A percentile compares a stretch with the other conserved stretches of the same genome.
phyloP scores from a whole-genome alignment of 2,797 vertebrate genomes.

The Rhinichthys osculus region DNA sequence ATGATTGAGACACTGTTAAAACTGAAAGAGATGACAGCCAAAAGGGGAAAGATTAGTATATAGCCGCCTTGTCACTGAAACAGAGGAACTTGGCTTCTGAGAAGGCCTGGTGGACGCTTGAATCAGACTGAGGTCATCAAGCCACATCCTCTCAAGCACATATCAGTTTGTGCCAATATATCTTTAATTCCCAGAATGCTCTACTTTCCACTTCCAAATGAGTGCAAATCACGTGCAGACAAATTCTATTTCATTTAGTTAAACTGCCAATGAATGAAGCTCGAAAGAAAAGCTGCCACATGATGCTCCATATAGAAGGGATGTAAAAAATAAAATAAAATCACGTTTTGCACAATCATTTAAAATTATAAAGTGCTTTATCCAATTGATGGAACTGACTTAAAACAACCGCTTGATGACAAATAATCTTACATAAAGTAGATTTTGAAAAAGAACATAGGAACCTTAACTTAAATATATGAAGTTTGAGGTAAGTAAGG shows the following conservation, averaged over 20 bases:
- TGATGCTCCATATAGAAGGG: neutral
- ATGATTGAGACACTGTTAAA: neutral
- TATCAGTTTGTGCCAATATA: neutral
- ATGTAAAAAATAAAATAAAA: neutral
- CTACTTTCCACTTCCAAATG: conserved; percentile 16
- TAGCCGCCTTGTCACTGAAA: neutral
- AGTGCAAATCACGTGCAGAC: neutral
- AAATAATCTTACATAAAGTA: too few species aligned
- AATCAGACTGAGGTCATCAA: conserved; percentile 12
- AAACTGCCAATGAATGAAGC: neutral
- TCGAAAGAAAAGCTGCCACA: neutral
- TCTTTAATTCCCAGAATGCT: neutral
- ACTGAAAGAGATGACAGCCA: neutral
- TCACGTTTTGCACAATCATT: neutral
- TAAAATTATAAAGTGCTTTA: neutral
- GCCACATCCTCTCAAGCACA: neutral
- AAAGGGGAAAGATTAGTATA: neutral
- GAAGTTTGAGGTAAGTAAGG: neutral
- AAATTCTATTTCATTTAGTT: neutral
- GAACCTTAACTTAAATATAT: neutral
- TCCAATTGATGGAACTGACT: neutral
- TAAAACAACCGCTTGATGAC: neutral
- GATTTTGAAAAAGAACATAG: neutral
- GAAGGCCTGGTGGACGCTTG: neutral
- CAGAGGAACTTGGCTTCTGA: neutral